Base-by-base conservation (phyloP, 2,888 invertebrate species). In the Aporophyla lueneburgensis region DNA sequence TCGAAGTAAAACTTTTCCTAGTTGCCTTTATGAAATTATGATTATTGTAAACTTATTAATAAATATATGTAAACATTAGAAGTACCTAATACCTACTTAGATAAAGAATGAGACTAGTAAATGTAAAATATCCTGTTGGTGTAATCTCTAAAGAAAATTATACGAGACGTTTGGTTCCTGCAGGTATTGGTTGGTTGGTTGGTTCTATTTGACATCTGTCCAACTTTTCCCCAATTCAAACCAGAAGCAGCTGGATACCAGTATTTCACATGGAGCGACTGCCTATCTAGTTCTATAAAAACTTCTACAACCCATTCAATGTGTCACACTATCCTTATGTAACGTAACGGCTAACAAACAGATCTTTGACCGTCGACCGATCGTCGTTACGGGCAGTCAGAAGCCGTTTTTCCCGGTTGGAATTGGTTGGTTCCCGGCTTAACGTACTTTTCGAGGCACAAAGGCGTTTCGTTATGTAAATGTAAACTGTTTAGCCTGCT, bases 41-140 rank as follows among this genome's bases (percentile, higher is more conserved):
- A 33, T 33, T n/a, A 67, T 33, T 67, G 3, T 53, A n/a, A 67
- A 54, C 27, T 51, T 33, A 33, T 66, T 27, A 14, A 66, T 66
- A 14, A 27, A 21, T 49, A 6, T 46, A 46, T 49, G 19, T 43
- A 24, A 9, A 9, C 16, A 10, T 19, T 46, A 46, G 1, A 10
- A 61, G 21, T 33, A 10, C 59, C 6, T 21, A 7, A 65, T 24
- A 65, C 12, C 19, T 24, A 65, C 12, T 6, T 24, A 19, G 0
- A 24, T 19, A 65, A 19, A 49, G 12, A 24, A 27, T 58, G 7
- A 56, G 54, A 12, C 12, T 56, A n/a, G 12, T 56, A 56, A 24
- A 56, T 56, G 56, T 16, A 14, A 24, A 43, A 43, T 43, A 43
- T 43, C 19, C 10, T 46, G 24, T 46, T 24, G n/a, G 19, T 63